Evolutionary conservation across 2,113 vertebrate genomes (phyloP), one percentile per base, ranked within the genome.

Genomic region (Mesoclemmys tuberculata): DNA sequence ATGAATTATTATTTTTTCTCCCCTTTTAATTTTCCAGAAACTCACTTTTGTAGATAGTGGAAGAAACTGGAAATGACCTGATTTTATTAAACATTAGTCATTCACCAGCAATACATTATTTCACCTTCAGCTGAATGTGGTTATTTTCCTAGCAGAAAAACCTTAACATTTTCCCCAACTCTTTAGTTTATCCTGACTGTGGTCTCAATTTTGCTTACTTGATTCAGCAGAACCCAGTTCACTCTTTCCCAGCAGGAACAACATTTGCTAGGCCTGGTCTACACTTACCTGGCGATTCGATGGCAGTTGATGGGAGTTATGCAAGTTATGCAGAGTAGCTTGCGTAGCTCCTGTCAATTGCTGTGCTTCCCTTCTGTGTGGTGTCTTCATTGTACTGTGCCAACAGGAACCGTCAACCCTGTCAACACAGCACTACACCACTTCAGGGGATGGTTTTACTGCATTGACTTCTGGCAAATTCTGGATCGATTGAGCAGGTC

Each of bases 21-120:
- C 18, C 10, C 6, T 58, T 12, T 82, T 64, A 82, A 58, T 86
- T 94, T 95, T 91, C 52, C 92, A 80, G 68, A 87, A 88, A 88
- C 38, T 80, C 77, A 10, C 92, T 91, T 31, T 91, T 91, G 86
- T 56, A 56, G 26, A 64, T 93, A 16, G 22, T 90, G 52, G 82
- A 71, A 22, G n/a, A 71, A 31, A 3, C 1, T 38, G 78, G 92
- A 92, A 95, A 87, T 83, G 49, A 89, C 5, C 19, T 87, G 11
- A 10, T 71, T 91, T 87, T 90, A 86, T 91, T 91, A 89, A 41
- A 54, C 1, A 85, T 84, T 58, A 80, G 58, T 90, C 85, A 51
- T 31, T 68, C 54, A 51, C 2, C 21, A 91, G 48, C 51, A 78
- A 38, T 80, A 29, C 27, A 9, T 71, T 82, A 55, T 91, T 96